Conservation (phyloP, 2,888 invertebrate genomes). For the Candidula unifasciata region DNA sequence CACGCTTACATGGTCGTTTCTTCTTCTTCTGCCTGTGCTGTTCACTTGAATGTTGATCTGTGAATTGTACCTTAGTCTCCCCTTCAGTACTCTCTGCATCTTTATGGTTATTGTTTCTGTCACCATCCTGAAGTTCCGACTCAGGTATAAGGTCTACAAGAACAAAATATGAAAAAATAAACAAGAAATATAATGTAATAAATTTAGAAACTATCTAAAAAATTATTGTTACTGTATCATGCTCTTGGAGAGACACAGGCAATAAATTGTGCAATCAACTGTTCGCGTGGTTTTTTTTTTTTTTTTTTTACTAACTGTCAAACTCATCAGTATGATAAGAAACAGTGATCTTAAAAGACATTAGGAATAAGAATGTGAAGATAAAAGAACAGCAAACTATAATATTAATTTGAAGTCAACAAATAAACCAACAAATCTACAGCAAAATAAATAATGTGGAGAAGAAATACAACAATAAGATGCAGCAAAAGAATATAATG, state of each 20-base stretch:
- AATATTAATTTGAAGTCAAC: background rate
- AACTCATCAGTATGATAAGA: background rate
- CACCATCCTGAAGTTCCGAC: background rate
- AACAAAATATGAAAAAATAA: background rate
- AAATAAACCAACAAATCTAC: background rate
- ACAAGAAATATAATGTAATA: background rate
- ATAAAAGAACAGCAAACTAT: background rate
- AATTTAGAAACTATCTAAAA: background rate
- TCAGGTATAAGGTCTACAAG: background rate
- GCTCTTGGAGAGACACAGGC: too few relatives aligned
- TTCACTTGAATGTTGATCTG: background rate
- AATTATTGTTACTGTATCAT: too few relatives aligned
- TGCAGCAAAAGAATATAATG: too few relatives aligned
- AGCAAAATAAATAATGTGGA: background rate
- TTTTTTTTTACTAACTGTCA: too few relatives aligned
- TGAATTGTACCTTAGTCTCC: background rate
- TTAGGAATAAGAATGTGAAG: background rate
- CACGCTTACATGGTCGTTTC: too few relatives aligned
- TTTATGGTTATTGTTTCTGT: background rate
- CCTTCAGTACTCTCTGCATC: slow-evolving; percentile 16
- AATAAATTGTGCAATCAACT: too few relatives aligned
- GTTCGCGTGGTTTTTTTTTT: too few relatives aligned
- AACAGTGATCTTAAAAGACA: background rate
- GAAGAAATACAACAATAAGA: background rate
- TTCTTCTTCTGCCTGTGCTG: slow-evolving; percentile 13